Evolutionary conservation across 2,113 vertebrate species (phyloP).

Genomic region (Melanerpes aurifrons): DNA sequence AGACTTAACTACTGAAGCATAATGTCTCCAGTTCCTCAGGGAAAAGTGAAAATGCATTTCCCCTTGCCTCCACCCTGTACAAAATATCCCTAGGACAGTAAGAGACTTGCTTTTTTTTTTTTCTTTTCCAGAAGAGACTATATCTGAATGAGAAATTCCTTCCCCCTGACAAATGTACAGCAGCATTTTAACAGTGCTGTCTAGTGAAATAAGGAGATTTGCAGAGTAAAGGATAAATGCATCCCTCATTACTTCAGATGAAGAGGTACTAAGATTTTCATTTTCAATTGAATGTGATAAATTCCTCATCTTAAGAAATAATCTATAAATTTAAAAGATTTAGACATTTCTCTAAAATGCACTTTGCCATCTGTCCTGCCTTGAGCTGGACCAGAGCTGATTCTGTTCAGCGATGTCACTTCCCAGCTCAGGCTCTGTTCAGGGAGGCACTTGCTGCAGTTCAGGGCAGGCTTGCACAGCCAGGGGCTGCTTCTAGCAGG

Average conservation of each 20-base stretch:
- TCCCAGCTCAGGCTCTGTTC: no score
- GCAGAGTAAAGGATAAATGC: background rate
- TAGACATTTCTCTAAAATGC: background rate
- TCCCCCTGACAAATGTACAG: background rate
- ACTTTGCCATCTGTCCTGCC: no score
- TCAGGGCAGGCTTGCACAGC: no score
- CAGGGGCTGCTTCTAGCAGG: no score
- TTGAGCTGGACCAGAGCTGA: no score
- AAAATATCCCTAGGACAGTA: background rate
- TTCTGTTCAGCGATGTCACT: no score
- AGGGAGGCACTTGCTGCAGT: no score
- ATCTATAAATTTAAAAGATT: background rate
- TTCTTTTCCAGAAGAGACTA: background rate
- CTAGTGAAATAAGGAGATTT: constrained; percentile 17
- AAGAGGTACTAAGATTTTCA: background rate
- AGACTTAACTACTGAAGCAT: background rate
- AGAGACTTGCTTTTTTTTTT: constrained; percentile 4
- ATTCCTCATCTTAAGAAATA: background rate
- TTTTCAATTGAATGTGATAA: constrained; percentile 15
- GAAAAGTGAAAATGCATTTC: background rate
- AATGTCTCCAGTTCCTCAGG: background rate
- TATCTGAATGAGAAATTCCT: background rate
- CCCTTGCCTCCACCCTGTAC: background rate
- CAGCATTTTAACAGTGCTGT: background rate
- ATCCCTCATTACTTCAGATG: background rate